phyloP scores from a whole-genome alignment of 2,888 invertebrate genomes.

The Agrochola circellaris region DNA sequence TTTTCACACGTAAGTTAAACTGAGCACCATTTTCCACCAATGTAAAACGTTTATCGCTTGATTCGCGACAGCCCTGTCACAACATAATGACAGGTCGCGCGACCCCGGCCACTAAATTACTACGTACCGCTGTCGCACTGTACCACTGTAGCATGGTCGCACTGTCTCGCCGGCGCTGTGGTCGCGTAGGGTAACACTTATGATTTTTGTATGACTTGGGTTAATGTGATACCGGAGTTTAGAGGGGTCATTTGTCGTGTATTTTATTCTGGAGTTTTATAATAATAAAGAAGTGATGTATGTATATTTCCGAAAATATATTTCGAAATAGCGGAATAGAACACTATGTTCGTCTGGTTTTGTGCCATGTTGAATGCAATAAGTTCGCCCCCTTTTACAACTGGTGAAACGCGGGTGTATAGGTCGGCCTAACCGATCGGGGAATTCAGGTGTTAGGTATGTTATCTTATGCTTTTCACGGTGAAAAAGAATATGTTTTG shows the following conservation, averaged over 20 bases:
- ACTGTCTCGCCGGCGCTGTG: constrained; percentile 39
- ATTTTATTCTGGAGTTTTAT: not conserved
- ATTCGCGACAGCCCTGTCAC: constrained; percentile 68
- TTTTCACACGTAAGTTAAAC: not conserved
- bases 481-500: not conserved
- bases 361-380: too few relatives aligned
- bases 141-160: constrained; percentile 22
- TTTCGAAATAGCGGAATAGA: not conserved
- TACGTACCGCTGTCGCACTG: constrained; percentile 65
- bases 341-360: not conserved
- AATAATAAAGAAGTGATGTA: too few relatives aligned
- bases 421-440: not conserved
- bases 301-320: not conserved
- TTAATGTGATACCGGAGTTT: constrained; percentile 12
- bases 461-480: too few relatives aligned
- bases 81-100: constrained; percentile 79
- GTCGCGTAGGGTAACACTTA: constrained; percentile 48
- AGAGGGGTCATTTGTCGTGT: not conserved
- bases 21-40: not conserved
- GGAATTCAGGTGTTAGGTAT: not conserved
- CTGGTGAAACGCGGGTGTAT: too few relatives aligned
- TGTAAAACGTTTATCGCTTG: constrained; percentile 27
- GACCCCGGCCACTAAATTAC: constrained; percentile 82
- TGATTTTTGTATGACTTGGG: constrained; percentile 29
- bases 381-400: too few relatives aligned